Evolutionary conservation across 1,140 invertebrate species (phyloP), one percentile per base, ranked within the genome.

Genomic region (Lasaia peninsularis): DNA sequence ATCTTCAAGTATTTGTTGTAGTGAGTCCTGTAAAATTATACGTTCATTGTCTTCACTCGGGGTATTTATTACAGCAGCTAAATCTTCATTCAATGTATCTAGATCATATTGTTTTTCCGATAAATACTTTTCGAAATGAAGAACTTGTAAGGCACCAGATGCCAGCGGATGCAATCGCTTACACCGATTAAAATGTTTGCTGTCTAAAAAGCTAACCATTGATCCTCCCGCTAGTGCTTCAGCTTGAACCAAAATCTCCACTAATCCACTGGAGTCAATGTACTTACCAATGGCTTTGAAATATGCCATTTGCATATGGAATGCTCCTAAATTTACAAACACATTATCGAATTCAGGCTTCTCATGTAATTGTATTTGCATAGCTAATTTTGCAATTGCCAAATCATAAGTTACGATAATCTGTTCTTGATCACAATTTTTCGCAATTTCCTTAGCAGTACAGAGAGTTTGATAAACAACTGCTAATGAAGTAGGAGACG

Each of bases 161-260:
- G 71, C 52, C 32, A 86, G 52, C 7, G 73, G 75, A 71, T 89
- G 77, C 54, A 89, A 44, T 16, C 78, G 62, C 62, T 87, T 89
- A 52, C 81, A 87, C 10, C 84, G 56, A 63, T 86, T 89, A 58
- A 75, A 89, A 73, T 88, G 75, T 57, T 80, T 87, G 16, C 83
- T 66, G 21, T 63, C 64, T 11, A 89, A 35, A 60, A 88, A 83
- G 32, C 78, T 71, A 28, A 71, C 75, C 14, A 79, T 50, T 12
- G 86, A 89, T n/a, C 85, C 81, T 35, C 18, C 21, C 12, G 82
- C 80, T 53, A 86, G 49, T 32, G 77, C 58, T 60, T 80, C 71
- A 59, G 65, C 58, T 62, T 87, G 60, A 52, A 71, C 62, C 33
- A 88, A 56, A 3, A 86, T 73, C 10, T 78, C 51, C 9, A 75